These are phyloP conservation scores for Anas platyrhynchos DNA, from an alignment of 2,113 vertebrate species.

Conservation along the genomic window DNA sequence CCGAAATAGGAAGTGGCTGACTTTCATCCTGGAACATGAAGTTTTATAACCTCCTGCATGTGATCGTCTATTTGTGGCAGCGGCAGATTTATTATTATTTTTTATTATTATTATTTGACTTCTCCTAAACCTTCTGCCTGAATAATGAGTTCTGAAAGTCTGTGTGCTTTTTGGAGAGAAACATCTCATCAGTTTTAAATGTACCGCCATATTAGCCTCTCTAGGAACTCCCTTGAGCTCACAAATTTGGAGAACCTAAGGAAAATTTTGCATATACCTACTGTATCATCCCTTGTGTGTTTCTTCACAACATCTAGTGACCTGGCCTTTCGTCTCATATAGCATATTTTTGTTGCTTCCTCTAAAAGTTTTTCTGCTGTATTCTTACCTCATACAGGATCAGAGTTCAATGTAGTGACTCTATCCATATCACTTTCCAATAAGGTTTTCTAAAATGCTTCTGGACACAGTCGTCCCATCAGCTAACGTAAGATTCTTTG, in stretches of 20 bases:
- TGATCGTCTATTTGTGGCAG: slow-evolving; percentile 6
- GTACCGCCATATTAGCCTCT: slow-evolving; percentile 18
- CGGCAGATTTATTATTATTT: background rate
- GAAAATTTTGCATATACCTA: slow-evolving; percentile 33
- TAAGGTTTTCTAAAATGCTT: background rate
- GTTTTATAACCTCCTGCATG: slow-evolving; percentile 25
- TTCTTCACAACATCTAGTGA: slow-evolving; percentile 16
- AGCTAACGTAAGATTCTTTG: background rate
- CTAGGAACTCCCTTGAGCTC: background rate
- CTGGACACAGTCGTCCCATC: background rate
- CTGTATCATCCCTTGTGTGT: background rate
- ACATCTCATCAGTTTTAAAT: background rate
- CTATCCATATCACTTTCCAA: background rate
- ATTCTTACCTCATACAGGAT: slow-evolving; percentile 4
- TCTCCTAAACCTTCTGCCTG: background rate
- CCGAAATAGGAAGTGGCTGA: background rate
- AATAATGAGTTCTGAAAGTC: slow-evolving; percentile 29
- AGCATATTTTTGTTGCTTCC: slow-evolving; percentile 19
- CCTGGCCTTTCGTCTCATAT: slow-evolving; percentile 27
- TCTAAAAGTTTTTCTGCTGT: background rate
- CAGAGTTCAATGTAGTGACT: background rate
- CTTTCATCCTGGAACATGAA: slow-evolving; percentile 30
- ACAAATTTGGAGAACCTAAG: background rate
- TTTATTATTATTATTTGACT: background rate
- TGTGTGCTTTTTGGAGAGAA: background rate